A percentile compares a stretch with the other conserved stretches of the same genome.
These are phyloP conservation scores for Zapus hudsonius DNA, from an alignment of 2,113 vertebrate genomes.

Conservation along the genomic window DNA sequence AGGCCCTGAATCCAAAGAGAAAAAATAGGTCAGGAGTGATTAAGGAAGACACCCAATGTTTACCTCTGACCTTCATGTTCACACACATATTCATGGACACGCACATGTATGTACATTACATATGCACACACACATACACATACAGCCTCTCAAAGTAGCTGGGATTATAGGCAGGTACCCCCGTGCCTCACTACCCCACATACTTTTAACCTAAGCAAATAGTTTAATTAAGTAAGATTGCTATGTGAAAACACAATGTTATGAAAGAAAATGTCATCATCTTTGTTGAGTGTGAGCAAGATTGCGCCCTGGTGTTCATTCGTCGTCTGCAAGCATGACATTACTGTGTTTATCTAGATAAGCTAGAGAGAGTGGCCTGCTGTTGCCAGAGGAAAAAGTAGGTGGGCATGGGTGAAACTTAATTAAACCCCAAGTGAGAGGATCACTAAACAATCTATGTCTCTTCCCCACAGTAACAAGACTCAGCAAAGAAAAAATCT, in stretches of 20 bases:
- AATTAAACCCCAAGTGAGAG: neutral
- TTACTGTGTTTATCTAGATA: neutral
- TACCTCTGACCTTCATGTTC: too few species aligned
- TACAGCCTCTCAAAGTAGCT: too few species aligned
- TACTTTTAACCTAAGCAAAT: conserved; percentile 46
- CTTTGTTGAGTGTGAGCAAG: neutral
- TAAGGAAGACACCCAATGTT: too few species aligned
- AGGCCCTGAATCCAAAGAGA: too few species aligned
- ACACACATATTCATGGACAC: too few species aligned
- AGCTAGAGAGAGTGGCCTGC: neutral
- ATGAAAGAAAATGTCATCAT: conserved; percentile 40
- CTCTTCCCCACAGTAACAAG: neutral
- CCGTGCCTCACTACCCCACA: neutral
- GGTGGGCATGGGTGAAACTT: neutral
- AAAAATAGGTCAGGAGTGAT: too few species aligned
- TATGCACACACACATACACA: too few species aligned
- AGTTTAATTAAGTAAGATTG: conserved; percentile 28
- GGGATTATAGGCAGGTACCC: too few species aligned
- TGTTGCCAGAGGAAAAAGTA: conserved; percentile 2
- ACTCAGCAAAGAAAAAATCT: conserved; percentile 5
- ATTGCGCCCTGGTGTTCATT: neutral
- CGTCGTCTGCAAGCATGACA: neutral
- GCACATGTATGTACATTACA: too few species aligned
- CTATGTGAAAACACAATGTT: neutral
- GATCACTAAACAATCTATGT: neutral